These are phyloP conservation scores for Lutraria rhynchaena DNA, from an alignment of 1,140 invertebrate genomes.

Conservation along the genomic window DNA sequence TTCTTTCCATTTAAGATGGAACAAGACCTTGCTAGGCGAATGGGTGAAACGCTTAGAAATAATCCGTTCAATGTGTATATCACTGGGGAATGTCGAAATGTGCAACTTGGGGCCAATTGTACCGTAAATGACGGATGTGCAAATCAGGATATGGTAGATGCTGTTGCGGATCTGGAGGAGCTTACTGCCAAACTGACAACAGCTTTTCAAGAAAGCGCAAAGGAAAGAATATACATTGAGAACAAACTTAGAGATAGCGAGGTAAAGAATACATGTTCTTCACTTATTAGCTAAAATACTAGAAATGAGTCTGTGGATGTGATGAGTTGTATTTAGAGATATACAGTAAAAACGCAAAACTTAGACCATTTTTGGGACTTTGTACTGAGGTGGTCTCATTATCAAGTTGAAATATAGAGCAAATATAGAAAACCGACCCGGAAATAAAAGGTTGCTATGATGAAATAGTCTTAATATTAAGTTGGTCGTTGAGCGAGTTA, in stretches of 20 bases:
- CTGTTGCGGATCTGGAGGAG: conserved; percentile 10
- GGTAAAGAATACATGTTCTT: background rate
- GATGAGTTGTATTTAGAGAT: background rate
- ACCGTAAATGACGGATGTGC: background rate
- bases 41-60: background rate
- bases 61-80: conserved; percentile 22
- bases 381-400: background rate
- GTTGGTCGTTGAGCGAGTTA: too few relatives aligned
- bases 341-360: background rate
- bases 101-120: background rate
- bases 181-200: conserved; percentile 11
- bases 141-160: background rate
- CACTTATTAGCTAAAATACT: background rate
- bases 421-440: background rate
- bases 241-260: background rate
- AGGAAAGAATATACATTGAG: conserved; percentile 12
- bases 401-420: background rate
- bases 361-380: background rate
- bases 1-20: too few relatives aligned
- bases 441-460: background rate
- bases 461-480: too few relatives aligned
- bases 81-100: background rate
- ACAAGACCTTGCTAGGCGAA: background rate
- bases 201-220: conserved; percentile 21
- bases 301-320: background rate